Percentiles rank a stretch among this genome's conserved stretches.
phyloP scores from a whole-genome alignment of 2,797 vertebrate species.

The Coracias cyanogaster region DNA sequence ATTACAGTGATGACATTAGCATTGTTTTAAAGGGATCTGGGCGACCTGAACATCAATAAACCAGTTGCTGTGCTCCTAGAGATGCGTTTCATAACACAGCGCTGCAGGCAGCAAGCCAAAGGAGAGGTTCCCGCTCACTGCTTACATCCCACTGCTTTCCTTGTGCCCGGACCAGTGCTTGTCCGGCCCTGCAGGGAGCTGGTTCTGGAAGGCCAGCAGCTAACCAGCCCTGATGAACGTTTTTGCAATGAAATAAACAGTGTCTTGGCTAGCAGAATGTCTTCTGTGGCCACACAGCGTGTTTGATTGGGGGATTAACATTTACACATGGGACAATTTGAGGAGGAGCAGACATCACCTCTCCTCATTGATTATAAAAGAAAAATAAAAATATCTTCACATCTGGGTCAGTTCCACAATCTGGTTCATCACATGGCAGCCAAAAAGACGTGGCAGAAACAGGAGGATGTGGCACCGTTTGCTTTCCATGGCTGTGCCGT shows the following conservation, averaged over 20 bases:
- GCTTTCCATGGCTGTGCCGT: neutral
- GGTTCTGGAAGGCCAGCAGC: neutral
- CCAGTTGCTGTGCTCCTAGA: neutral
- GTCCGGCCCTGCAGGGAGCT: neutral
- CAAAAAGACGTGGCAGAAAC: neutral
- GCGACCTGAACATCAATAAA: neutral
- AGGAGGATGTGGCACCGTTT: neutral
- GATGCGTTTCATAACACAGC: fast-evolving
- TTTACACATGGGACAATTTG: neutral
- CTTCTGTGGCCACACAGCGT: neutral
- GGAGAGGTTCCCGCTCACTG: fast-evolving
- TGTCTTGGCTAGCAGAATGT: neutral
- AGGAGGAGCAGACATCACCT: neutral
- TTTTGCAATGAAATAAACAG: neutral
- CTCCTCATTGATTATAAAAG: neutral
- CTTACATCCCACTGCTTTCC: neutral
- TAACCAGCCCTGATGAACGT: neutral
- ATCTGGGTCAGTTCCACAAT: neutral
- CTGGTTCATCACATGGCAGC: neutral
- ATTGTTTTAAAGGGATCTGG: neutral
- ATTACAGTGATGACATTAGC: neutral
- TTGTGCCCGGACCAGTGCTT: neutral
- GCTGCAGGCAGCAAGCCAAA: neutral
- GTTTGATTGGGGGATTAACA: neutral
- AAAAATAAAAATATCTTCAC: neutral